phyloP scores from a whole-genome alignment of 2,888 invertebrate genomes.

The Latheticus oryzae region DNA sequence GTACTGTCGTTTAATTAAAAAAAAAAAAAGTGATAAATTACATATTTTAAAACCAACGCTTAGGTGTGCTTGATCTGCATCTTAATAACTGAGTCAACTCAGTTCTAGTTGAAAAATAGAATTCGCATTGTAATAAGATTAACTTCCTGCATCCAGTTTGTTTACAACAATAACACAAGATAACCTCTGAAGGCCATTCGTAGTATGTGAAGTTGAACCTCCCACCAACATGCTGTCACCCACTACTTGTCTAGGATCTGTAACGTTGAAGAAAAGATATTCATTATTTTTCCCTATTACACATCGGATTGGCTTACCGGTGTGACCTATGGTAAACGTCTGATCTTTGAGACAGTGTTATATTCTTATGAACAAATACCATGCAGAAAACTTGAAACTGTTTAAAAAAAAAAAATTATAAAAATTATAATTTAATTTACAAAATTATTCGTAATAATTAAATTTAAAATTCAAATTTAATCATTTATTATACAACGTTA shows the following conservation, averaged over 20 bases:
- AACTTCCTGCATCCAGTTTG: constrained; percentile 34
- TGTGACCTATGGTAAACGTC: constrained; percentile 6
- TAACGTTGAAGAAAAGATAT: constrained; percentile 32
- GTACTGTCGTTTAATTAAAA: constrained; percentile 35
- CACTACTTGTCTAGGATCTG: constrained; percentile 50
- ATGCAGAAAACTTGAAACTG: no score
- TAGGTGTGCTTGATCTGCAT: constrained; percentile 28
- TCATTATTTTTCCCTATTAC: constrained; percentile 17
- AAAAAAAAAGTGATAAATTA: constrained; percentile 36
- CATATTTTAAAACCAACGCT: constrained; percentile 37
- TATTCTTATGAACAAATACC: no score
- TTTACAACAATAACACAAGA: constrained; percentile 39
- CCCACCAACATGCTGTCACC: constrained; percentile 50
- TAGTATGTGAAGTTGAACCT: constrained; percentile 41
- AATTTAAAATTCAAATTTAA: no score
- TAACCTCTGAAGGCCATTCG: constrained; percentile 42
- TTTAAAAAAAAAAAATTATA: no score
- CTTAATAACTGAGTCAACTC: constrained; percentile 29
- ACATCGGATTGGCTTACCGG: constrained; percentile 6
- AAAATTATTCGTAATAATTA: no score
- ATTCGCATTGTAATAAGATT: constrained; percentile 28
- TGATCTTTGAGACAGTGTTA: background rate
- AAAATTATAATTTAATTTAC: no score
- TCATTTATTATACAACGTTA: no score
- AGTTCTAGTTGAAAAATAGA: constrained; percentile 18